Conservation (phyloP, 2,113 vertebrate species). For the Nettapus auritus region DNA sequence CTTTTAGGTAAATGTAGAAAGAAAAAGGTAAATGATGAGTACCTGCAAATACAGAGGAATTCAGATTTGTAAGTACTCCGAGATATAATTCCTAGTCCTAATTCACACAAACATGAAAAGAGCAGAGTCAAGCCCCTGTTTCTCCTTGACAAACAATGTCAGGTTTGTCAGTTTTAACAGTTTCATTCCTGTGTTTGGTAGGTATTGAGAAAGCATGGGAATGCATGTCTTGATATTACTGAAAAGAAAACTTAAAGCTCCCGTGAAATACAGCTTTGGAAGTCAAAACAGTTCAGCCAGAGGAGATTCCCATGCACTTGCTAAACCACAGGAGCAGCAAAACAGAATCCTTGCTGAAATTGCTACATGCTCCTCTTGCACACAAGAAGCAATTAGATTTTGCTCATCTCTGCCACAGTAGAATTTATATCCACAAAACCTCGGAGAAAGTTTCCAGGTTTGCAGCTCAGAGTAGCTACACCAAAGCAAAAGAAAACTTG, state of each 20-base stretch:
- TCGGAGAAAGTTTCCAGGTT: constrained; percentile 5
- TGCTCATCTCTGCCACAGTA: neutral
- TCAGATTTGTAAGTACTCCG: neutral
- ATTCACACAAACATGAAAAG: neutral
- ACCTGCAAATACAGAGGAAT: neutral
- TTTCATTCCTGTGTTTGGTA: neutral
- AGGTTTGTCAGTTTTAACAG: neutral
- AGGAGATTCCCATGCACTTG: neutral
- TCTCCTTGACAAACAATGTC: neutral
- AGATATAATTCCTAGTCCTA: neutral
- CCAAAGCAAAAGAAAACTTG: neutral
- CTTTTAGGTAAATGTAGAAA: neutral
- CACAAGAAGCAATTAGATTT: neutral
- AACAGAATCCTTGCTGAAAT: constrained; percentile 46
- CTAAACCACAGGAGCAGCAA: neutral
- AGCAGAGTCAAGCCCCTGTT: neutral
- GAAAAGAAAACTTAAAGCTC: neutral
- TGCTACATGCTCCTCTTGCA: neutral
- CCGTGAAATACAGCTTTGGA: neutral
- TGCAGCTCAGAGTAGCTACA: neutral
- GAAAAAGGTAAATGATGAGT: neutral
- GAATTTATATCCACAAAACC: neutral
- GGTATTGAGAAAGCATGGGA: neutral
- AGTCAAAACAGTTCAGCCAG: constrained; percentile 19
- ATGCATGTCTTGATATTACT: constrained; percentile 3